phyloP scores from a whole-genome alignment of 2,113 vertebrate genomes.

The Tychaedon coryphoeus region DNA sequence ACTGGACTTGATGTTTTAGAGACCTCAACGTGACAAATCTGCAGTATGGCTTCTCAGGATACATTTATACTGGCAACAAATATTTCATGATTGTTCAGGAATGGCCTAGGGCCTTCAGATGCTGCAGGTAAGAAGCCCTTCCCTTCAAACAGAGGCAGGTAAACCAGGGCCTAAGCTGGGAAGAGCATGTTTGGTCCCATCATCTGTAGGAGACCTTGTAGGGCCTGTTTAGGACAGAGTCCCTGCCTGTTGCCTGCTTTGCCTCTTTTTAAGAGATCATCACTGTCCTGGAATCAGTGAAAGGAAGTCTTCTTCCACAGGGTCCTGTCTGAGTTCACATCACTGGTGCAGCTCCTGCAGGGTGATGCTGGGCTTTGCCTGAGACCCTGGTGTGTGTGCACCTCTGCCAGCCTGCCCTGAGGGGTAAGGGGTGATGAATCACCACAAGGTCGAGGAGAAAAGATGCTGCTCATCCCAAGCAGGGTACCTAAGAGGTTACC shows the following conservation, averaged over 20 bases:
- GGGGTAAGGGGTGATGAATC: neutral
- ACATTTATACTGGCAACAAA: neutral
- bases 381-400: neutral
- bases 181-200: neutral
- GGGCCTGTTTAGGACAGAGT: neutral
- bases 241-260: neutral
- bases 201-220: neutral
- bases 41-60: neutral
- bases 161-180: neutral
- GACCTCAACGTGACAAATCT: neutral
- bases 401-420: neutral
- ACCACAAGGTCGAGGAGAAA: neutral
- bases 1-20: neutral
- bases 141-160: neutral
- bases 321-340: neutral
- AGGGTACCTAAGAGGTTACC: rapidly evolving
- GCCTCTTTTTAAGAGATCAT: neutral
- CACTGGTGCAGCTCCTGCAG: neutral
- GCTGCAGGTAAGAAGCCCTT: neutral
- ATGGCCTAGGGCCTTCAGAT: neutral
- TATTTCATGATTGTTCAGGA: neutral
- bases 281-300: neutral
- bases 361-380: neutral
- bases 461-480: neutral
- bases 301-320: neutral